These are phyloP conservation scores for Geotrypetes seraphini DNA, from an alignment of 2,797 vertebrate genomes.

Conservation along the genomic window DNA sequence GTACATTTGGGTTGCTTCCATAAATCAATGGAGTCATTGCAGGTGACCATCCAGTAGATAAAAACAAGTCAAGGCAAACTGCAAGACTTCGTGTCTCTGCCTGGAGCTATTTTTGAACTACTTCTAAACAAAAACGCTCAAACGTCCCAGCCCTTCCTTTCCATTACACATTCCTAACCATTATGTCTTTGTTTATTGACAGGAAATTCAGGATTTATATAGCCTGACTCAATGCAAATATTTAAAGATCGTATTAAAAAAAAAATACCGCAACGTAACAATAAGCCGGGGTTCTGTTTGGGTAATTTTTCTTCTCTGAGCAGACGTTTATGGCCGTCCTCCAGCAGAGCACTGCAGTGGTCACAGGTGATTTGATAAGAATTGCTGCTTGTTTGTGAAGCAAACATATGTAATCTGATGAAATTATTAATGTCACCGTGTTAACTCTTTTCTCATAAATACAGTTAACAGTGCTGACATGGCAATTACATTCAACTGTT, in stretches of 20 bases:
- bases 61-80: conserved; percentile 39
- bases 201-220: conserved; percentile 36
- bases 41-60: conserved; percentile 35
- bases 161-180: conserved; percentile 17
- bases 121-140: conserved; percentile 32
- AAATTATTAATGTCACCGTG: conserved; percentile 57
- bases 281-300: conserved; percentile 8
- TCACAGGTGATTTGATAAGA: conserved; percentile 42
- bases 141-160: conserved; percentile 22
- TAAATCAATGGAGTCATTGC: conserved; percentile 42
- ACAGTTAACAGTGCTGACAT: conserved; percentile 53
- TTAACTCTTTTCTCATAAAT: conserved; percentile 59
- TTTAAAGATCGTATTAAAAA: conserved; percentile 28
- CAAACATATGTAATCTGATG: conserved; percentile 48
- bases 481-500: conserved; percentile 45
- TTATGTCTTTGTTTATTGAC: conserved; percentile 33
- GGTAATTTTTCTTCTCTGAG: conserved; percentile 34
- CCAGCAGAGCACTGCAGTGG: conserved; percentile 21
- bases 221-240: conserved; percentile 27
- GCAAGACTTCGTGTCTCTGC: conserved; percentile 29
- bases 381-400: conserved; percentile 49
- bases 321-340: conserved; percentile 24
- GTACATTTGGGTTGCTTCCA: conserved; percentile 30
- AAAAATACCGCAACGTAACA: conserved; percentile 3
- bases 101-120: conserved; percentile 36